Base-by-base conservation (phyloP, 1,140 invertebrate species). In the Lepidurus arcticus region DNA sequence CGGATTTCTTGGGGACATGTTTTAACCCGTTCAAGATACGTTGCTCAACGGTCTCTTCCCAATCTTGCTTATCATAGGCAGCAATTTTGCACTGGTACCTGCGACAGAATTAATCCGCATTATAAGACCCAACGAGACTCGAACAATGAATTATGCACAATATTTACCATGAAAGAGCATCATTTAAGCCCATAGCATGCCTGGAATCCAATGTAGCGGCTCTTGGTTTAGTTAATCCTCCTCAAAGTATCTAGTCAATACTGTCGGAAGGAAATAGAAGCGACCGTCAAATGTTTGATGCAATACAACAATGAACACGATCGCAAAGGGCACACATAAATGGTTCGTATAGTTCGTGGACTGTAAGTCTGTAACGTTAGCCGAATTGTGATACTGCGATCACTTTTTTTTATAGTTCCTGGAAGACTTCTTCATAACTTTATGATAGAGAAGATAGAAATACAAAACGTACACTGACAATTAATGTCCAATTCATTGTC, bases 41-140 rank as follows among this genome's bases (percentile, higher is more conserved):
- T 83, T 95, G 92, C 83, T 98, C 96, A 78, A 97, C 91, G 78
- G 93, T 95, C 82, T 92, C 94, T 85, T 98, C 96, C 95, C 95
- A 98, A 90, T 94, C 90, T 84, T 97, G 94, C 84, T 97, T 97
- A 86, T 98, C 96, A 86, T 97, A 97, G 42, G 92, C 93, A 82
- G 95, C 95, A 85, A 98, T 97, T 89, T 96, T 93, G 84, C 93
- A 93, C 84, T 95, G 93, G 87, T 95, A 95, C 92, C 93, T 93
- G 80, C 16, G 84, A 81, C 81, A 79, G n/a, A 79, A 78, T 78
- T 75, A 7, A 47, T 11, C 16, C 1, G 0, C 34, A 34, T 34
- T 34, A 47, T 11, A 47, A 47, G 16, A 3, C 5, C 6, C 16
- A 65, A 65, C 45, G 3, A 21, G 21, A 65, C 16, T 16, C 21